Evolutionary conservation across 2,797 vertebrate species (phyloP), one percentile per base, ranked within the genome.

Genomic region (Cuniculus paca): DNA sequence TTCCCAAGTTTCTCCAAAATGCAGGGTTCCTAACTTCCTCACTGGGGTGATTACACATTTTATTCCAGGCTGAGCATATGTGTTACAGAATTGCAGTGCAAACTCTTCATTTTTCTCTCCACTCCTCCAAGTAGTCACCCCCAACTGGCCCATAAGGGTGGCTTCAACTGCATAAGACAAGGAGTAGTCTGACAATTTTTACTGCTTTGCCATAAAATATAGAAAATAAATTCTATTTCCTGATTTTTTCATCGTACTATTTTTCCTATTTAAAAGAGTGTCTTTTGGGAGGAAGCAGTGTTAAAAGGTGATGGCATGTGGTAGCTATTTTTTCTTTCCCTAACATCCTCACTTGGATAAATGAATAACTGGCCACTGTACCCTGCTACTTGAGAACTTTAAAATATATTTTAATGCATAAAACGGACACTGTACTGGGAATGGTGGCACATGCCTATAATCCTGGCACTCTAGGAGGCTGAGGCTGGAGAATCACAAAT

Each of bases 281-380:
- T 84, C 60, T 84, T 50, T 70, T 61, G 78, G 13, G 20, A n/a
- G n/a, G 54, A 39, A 10, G 13, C 19, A 54, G 36, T 61, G 48
- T 77, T 81, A 65, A 85, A 86, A 95, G 54, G 16, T 61, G 88
- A 54, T 79, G 20, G 54, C 50, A 82, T 61, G n/a, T n/a, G 65
- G 28, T 36, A 42, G 39, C 8, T 56, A 26, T 61, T 52, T 83
- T 90, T 80, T 56, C 54, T 28, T 54, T 31, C 3, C 26, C 83
- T 81, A 79, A 82, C 42, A 89, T 19, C 61, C 56, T 80, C 94
- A 34, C 50, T 92, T 74, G 42, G 68, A 42, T 24, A 89, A 95
- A 86, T 17, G 52, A 94, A 84, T 86, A 94, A 24, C 56, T 77
- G 48, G 88, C 74, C 34, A 42, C 75, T 85, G 12, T 36, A 26